Evolutionary conservation across 2,888 invertebrate genomes (phyloP), one percentile per base, ranked within the genome.

Genomic region (Sthenelais limicola): DNA sequence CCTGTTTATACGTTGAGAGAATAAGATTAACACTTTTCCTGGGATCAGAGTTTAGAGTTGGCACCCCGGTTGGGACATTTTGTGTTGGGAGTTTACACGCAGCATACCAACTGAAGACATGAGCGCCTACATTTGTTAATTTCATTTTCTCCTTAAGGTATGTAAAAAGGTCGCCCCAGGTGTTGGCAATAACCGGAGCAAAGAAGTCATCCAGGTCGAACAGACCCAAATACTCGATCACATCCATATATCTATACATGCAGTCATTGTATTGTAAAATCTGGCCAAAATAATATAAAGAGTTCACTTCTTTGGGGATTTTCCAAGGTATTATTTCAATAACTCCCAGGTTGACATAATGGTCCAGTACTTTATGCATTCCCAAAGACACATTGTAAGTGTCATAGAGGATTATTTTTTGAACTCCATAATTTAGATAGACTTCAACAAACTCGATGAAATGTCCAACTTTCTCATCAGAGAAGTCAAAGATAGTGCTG

Each of bases 401-500:
- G 32, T 56, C 56, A 32, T 56, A 56, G 32, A 56, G 12, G 18
- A 21, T 33, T 15, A 56, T 21, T 3, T 24, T 24, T 9, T 28
- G 18, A 1, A 56, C 56, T 33, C 56, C 56, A 18, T 56, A 56
- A 32, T 33, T 9, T 3, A n/a, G 12, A 32, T 56, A 21, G 7
- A 56, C 12, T 33, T 56, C 56, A 1, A 56, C 56, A 56, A 56
- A 56, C 26, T 28, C 30, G 18, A 33, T 33, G 3, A 56, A 21
- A 9, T 56, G 21, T 4, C 30, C 56, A 28, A 56, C 12, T 5
- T 56, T 33, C 21, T 32, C 4, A 32, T 56, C 56, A 21, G 3
- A 33, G 32, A 33, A 56, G 32, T 56, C 56, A 56, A 56, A 56
- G 30, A 56, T 56, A n/a, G 56, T 56, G 30, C 56, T 56, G 15